These are phyloP conservation scores for Benthosema pterotum DNA, from an alignment of 2,797 vertebrate species.

Conservation along the genomic window DNA sequence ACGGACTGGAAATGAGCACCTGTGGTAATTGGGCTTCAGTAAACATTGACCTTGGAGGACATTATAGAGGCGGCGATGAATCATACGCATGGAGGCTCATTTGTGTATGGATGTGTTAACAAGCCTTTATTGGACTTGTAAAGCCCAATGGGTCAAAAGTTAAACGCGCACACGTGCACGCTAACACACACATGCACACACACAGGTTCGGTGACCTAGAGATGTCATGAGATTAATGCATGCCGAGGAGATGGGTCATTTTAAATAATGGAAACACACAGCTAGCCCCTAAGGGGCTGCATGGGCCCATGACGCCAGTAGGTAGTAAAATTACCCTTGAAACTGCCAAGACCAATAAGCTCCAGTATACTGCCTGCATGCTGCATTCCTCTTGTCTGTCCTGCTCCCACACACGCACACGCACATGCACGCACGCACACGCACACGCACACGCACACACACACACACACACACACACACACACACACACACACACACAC, in stretches of 20 bases:
- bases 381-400: slow-evolving; percentile 69
- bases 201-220: neutral
- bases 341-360: slow-evolving; percentile 74
- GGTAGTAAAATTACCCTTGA: slow-evolving; percentile 71
- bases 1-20: neutral
- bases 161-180: neutral
- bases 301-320: slow-evolving; percentile 66
- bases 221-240: slow-evolving; percentile 19
- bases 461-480: no score
- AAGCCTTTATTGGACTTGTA: neutral
- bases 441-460: no score
- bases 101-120: neutral
- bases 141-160: slow-evolving; percentile 4
- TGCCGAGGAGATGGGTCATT: slow-evolving; percentile 30
- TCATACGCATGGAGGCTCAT: no score
- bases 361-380: slow-evolving; percentile 44
- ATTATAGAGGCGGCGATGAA: neutral
- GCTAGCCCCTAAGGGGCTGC: slow-evolving; percentile 38
- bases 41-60: slow-evolving; percentile 3
- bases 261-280: slow-evolving; percentile 71
- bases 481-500: no score
- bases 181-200: neutral
- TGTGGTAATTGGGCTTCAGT: neutral
- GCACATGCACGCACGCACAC: no score
- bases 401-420: slow-evolving; percentile 26